phyloP scores from a whole-genome alignment of 35 echinoderm and acorn worm species.

The Diadema setosum region DNA sequence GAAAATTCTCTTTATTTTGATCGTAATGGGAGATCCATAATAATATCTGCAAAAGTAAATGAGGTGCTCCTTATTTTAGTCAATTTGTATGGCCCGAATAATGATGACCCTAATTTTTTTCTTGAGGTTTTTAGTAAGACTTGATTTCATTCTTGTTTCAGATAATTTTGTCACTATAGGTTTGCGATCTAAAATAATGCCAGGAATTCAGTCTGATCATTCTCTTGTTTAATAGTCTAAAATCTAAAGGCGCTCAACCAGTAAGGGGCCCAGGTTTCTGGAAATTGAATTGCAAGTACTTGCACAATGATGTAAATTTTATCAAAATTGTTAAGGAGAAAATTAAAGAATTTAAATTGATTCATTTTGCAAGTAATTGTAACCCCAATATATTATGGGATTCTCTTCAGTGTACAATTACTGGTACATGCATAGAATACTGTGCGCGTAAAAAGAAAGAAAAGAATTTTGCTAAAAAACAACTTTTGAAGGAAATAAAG shows the following conservation, averaged over 20 bases:
- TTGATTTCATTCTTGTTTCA: neutral
- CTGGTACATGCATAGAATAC: no score
- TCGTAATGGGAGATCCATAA: no score
- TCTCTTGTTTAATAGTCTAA: neutral
- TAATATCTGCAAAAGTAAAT: no score
- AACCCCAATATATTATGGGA: neutral
- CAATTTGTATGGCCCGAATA: neutral
- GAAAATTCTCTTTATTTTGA: no score
- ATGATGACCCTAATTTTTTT: neutral
- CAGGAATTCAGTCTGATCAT: neutral
- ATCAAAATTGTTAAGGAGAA: no score
- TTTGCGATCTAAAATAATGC: neutral
- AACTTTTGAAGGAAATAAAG: neutral
- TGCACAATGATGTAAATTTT: no score
- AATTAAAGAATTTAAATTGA: neutral
- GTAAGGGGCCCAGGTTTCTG: neutral
- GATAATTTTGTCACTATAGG: neutral
- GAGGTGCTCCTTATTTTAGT: neutral
- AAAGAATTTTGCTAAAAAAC: neutral
- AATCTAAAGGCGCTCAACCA: neutral
- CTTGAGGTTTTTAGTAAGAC: neutral
- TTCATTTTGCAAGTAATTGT: neutral
- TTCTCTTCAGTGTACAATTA: neutral
- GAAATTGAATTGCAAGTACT: no score
- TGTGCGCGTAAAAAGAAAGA: neutral